These are phyloP conservation scores for Crossaster papposus DNA, from an alignment of 53 echinoderm and acorn worm genomes.

Conservation along the genomic window DNA sequence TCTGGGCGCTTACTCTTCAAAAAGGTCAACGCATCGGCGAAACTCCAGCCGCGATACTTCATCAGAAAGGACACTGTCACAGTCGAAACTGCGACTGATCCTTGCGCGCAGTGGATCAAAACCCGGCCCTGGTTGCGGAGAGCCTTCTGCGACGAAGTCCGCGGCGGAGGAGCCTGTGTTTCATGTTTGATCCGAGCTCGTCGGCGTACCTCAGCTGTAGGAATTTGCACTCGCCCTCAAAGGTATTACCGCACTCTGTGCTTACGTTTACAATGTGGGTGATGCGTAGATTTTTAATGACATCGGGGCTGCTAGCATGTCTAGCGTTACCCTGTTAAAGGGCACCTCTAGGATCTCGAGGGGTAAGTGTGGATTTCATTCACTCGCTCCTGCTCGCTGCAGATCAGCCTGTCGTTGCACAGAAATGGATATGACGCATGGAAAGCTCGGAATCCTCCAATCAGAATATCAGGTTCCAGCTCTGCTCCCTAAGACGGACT, in stretches of 20 bases:
- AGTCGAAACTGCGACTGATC: slow-evolving; percentile 86
- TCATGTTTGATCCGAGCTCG: slow-evolving; percentile 68
- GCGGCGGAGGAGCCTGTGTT: slow-evolving; percentile 71
- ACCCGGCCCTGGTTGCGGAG: slow-evolving; percentile 74
- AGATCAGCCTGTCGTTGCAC: slow-evolving; percentile 70
- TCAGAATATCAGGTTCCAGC: slow-evolving; percentile 70
- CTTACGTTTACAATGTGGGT: slow-evolving; percentile 88
- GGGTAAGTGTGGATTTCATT: slow-evolving; percentile 76
- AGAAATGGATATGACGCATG: slow-evolving; percentile 70
- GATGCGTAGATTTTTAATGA: slow-evolving; percentile 74
- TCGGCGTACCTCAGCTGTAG: slow-evolving; percentile 80
- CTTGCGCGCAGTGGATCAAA: slow-evolving; percentile 88
- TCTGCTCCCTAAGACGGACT: slow-evolving; percentile 56
- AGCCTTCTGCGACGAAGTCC: slow-evolving; percentile 82
- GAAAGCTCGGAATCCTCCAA: slow-evolving; percentile 74
- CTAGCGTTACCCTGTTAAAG: slow-evolving; percentile 80
- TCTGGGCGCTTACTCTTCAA: slow-evolving; percentile 78
- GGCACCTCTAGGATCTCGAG: slow-evolving; percentile 73
- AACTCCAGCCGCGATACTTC: slow-evolving; percentile 82
- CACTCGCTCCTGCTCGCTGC: slow-evolving; percentile 21
- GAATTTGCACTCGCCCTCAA: slow-evolving; percentile 64
- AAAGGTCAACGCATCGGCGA: slow-evolving; percentile 73
- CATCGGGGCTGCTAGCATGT: slow-evolving; percentile 65
- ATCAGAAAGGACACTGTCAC: slow-evolving; percentile 90
- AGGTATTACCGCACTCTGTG: slow-evolving; percentile 72